Evolutionary conservation across 2,797 vertebrate genomes (phyloP).

Genomic region (Centroberyx gerrardi): DNA sequence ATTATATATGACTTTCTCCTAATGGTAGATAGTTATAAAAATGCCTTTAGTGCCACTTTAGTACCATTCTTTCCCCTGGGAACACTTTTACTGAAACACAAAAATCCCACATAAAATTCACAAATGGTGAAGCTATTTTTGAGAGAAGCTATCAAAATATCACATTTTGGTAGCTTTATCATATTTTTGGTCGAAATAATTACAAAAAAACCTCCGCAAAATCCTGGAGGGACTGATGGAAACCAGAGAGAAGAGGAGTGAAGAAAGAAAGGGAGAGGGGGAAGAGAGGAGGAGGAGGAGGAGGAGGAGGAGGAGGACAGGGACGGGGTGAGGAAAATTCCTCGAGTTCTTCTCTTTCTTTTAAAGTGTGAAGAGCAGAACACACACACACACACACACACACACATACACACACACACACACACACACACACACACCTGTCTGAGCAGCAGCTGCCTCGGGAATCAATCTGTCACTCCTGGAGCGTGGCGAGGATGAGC

Average conservation of each 20-base stretch:
- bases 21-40: too few relatives aligned
- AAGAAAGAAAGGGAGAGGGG: neutral
- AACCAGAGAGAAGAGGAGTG: neutral
- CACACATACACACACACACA: conserved; percentile 32
- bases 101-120: too few relatives aligned
- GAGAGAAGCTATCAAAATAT: too few relatives aligned
- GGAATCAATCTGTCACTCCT: conserved; percentile 67
- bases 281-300: conserved; percentile 11
- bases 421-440: conserved; percentile 72
- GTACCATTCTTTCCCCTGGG: too few relatives aligned
- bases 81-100: too few relatives aligned
- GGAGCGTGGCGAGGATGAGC: conserved; percentile 60
- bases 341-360: conserved; percentile 61
- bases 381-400: conserved; percentile 53
- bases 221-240: neutral
- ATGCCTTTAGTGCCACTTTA: too few relatives aligned
- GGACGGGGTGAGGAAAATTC: conserved; percentile 52
- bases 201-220: too few relatives aligned
- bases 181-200: too few relatives aligned
- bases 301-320: neutral
- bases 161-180: too few relatives aligned
- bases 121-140: too few relatives aligned
- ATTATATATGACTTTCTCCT: too few relatives aligned
- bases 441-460: conserved; percentile 73
- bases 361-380: conserved; percentile 67